Percentiles rank a stretch among this genome's conserved stretches.
These are phyloP conservation scores for Lacerta bilineata DNA, from an alignment of 2,797 vertebrate species.

Conservation along the genomic window DNA sequence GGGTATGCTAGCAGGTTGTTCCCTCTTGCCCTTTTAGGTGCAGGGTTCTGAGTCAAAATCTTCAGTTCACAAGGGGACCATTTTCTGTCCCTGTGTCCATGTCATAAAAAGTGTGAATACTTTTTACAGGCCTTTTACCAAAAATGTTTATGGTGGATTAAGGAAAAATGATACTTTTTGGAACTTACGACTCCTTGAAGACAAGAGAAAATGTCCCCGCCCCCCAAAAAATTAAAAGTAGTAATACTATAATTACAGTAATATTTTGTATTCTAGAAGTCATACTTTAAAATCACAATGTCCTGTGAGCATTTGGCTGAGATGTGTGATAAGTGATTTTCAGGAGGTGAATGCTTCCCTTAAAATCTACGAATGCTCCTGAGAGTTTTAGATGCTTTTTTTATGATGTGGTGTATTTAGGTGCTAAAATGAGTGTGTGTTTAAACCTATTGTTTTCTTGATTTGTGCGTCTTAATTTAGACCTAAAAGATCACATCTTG, in stretches of 20 bases:
- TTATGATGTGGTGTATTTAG: conserved; percentile 13
- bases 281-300: neutral
- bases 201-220: neutral
- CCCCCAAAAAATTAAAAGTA: too few relatives aligned
- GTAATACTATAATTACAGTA: neutral
- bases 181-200: conserved; percentile 17
- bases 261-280: neutral
- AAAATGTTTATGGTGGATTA: neutral
- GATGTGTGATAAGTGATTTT: neutral
- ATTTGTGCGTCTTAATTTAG: conserved; percentile 16
- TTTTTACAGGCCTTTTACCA: neutral
- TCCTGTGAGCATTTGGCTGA: neutral
- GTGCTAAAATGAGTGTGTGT: neutral
- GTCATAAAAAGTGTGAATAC: neutral
- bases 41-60: neutral
- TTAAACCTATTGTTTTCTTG: neutral
- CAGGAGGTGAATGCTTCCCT: neutral
- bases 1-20: conserved; percentile 34
- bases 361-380: neutral
- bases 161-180: neutral
- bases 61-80: conserved; percentile 6
- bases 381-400: conserved; percentile 7
- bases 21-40: conserved; percentile 30
- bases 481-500: neutral
- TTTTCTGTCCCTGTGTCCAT: conserved; percentile 10